phyloP scores from a whole-genome alignment of 2,888 invertebrate species.

The Drosophila kambysellisi region DNA sequence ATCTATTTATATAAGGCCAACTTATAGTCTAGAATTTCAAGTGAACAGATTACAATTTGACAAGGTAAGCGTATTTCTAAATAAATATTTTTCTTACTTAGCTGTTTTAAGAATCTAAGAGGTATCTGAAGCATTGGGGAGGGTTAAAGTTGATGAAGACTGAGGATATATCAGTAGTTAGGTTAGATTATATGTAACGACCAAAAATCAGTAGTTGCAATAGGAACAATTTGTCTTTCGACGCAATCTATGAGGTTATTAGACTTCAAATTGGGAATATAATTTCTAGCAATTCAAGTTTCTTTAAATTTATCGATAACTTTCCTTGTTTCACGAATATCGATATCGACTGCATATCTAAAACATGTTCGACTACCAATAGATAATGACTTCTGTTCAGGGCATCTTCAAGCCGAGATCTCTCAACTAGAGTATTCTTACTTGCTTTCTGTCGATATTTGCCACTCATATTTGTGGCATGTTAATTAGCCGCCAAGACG shows the following conservation, averaged over 20 bases:
- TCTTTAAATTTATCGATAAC: neutral
- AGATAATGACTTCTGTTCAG: neutral
- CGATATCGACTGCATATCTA: neutral
- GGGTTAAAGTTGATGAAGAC: neutral
- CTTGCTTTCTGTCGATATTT: constrained; percentile 1
- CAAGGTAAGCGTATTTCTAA: neutral
- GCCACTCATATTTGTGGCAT: constrained; percentile 39
- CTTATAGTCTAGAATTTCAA: neutral
- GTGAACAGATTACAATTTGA: neutral
- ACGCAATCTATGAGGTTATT: neutral
- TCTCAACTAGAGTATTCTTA: neutral
- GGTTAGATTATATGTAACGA: too few species aligned
- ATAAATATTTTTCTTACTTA: neutral
- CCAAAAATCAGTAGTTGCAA: neutral
- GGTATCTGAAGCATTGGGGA: neutral
- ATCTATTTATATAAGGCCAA: neutral
- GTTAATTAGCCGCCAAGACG: constrained; percentile 55
- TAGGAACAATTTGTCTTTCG: neutral
- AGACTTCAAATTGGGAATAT: neutral
- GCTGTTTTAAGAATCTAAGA: too few species aligned
- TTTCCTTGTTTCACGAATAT: neutral
- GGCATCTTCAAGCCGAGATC: neutral
- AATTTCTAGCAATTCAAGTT: neutral
- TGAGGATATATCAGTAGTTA: too few species aligned
- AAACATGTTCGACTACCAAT: neutral